Percentiles rank a stretch among this genome's conserved stretches.
phyloP scores from a whole-genome alignment of 2,113 vertebrate species.

The Sinocyclocheilus anshuiensis region DNA sequence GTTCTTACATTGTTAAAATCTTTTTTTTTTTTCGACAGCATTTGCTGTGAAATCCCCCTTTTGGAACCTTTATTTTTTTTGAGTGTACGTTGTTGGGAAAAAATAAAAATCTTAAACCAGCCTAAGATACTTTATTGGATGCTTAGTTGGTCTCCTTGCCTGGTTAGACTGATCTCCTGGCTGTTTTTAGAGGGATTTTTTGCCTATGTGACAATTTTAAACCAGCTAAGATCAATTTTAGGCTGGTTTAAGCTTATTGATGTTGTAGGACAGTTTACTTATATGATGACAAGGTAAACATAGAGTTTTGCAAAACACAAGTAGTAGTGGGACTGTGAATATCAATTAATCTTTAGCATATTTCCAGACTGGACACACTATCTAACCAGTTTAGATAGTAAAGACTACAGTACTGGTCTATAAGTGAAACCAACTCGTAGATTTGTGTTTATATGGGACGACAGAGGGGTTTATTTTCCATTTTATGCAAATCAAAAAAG shows the following conservation, averaged over 20 bases:
- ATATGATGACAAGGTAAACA: too few relatives aligned
- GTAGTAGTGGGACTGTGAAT: not conserved
- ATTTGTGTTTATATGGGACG: not conserved
- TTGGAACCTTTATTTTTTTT: not conserved
- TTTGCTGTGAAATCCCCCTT: not conserved
- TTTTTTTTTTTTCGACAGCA: too few relatives aligned
- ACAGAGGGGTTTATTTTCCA: not conserved
- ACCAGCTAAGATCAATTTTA: not conserved
- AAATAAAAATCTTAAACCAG: not conserved
- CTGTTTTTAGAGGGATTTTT: not conserved
- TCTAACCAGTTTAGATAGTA: not conserved
- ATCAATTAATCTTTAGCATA: not conserved
- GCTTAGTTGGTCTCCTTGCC: not conserved
- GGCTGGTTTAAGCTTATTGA: not conserved
- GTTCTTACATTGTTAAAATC: too few relatives aligned
- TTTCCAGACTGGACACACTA: not conserved
- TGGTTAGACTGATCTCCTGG: not conserved
- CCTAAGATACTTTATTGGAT: not conserved
- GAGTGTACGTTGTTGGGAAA: too few relatives aligned
- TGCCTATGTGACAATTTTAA: not conserved
- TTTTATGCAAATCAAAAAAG: conserved; percentile 15
- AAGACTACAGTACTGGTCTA: not conserved
- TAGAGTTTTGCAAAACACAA: too few relatives aligned
- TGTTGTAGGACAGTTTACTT: too few relatives aligned
- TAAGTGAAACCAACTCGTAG: not conserved